Percentiles rank a stretch among this genome's conserved stretches.
Evolutionary conservation across 2,797 vertebrate genomes (phyloP).

Genomic region (Oryzias sinensis): DNA sequence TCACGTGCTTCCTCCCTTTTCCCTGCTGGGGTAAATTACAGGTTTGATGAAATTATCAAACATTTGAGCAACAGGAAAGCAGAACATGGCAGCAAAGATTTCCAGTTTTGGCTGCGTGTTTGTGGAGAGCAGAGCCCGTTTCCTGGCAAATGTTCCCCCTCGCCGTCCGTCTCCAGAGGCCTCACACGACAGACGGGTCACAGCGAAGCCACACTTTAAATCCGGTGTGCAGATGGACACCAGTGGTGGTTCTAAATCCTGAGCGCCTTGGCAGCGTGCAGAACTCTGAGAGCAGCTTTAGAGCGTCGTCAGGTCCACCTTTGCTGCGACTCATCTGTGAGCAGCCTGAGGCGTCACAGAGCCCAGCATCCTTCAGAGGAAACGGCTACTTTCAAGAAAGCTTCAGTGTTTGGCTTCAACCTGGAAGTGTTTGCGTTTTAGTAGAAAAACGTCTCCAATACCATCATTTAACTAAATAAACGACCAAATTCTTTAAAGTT

Average conservation of each 20-base stretch:
- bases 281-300: constrained; percentile 22
- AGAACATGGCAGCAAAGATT: not conserved
- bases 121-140: constrained; percentile 25
- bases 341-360: no score
- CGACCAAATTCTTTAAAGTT: no score
- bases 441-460: no score
- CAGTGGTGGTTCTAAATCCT: constrained; percentile 68
- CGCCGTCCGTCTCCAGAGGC: constrained; percentile 61
- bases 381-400: no score
- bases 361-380: no score
- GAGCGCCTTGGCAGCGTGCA: constrained; percentile 34
- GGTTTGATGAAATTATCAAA: not conserved
- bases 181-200: constrained; percentile 71
- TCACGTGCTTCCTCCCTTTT: constrained; percentile 16
- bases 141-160: constrained; percentile 46
- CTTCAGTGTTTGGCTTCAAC: no score
- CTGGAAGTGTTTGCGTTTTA: no score
- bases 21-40: not conserved
- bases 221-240: constrained; percentile 77
- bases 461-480: no score
- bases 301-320: constrained; percentile 11
- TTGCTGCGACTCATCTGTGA: not conserved
- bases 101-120: constrained; percentile 4
- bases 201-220: constrained; percentile 70
- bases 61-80: not conserved